phyloP scores from a whole-genome alignment of 2,797 vertebrate species.

The Enteromius afrohamiltoni region DNA sequence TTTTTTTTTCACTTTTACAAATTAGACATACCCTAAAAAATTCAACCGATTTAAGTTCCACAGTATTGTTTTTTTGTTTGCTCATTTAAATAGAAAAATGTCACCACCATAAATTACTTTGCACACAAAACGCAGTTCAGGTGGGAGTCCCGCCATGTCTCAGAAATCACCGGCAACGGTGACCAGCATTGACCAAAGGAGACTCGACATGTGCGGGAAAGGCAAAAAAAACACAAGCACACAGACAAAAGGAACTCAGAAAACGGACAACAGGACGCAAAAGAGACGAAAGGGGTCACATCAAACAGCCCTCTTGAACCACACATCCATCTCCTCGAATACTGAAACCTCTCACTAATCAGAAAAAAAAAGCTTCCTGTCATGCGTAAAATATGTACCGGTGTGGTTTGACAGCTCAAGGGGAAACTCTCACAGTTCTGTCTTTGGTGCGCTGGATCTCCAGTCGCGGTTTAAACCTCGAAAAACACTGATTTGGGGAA shows the following conservation, averaged over 20 bases:
- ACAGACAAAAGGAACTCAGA: constrained; percentile 47
- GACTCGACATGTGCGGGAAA: constrained; percentile 64
- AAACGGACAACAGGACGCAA: constrained; percentile 63
- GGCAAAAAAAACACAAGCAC: constrained; percentile 44
- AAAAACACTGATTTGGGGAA: constrained; percentile 61
- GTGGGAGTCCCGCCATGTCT: constrained; percentile 68
- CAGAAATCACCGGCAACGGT: constrained; percentile 60
- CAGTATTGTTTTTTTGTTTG: constrained; percentile 73
- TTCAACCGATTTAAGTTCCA: constrained; percentile 84
- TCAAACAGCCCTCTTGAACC: constrained; percentile 66
- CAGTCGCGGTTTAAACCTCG: constrained; percentile 63
- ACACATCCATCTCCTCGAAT: constrained; percentile 54
- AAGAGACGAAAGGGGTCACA: constrained; percentile 70
- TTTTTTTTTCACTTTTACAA: constrained; percentile 85
- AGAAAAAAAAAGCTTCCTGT: constrained; percentile 61
- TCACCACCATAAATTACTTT: constrained; percentile 84
- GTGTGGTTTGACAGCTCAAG: constrained; percentile 75
- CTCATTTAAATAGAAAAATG: constrained; percentile 80
- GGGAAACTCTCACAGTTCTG: constrained; percentile 77
- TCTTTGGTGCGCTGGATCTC: constrained; percentile 81
- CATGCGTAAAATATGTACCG: constrained; percentile 66
- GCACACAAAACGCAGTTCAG: constrained; percentile 80
- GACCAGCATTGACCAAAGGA: constrained; percentile 66
- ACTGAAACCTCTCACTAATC: constrained; percentile 54
- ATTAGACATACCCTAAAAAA: constrained; percentile 93